These are phyloP conservation scores for Notiomystis cincta DNA, from an alignment of 2,113 vertebrate species.

Conservation along the genomic window DNA sequence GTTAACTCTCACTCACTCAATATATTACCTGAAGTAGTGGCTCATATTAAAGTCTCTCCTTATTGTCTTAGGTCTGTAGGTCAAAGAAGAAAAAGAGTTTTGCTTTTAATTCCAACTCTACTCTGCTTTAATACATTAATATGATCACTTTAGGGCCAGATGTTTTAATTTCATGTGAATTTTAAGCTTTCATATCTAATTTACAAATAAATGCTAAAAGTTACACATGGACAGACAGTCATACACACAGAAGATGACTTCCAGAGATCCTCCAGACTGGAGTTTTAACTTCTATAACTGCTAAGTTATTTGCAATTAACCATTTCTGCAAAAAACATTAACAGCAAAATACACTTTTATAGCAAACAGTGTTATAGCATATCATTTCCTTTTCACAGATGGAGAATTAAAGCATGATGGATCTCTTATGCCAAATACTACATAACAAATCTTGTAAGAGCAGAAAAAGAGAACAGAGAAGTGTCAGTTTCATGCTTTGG, in stretches of 20 bases:
- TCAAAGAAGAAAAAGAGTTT: background rate
- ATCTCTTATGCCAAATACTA: background rate
- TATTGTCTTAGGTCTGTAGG: background rate
- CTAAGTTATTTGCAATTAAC: background rate
- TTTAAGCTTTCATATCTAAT: background rate
- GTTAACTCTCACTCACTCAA: background rate
- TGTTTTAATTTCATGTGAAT: background rate
- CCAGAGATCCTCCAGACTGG: background rate
- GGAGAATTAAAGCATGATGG: background rate
- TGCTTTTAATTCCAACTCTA: background rate
- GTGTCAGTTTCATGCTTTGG: background rate
- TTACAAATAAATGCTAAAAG: background rate
- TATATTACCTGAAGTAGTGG: background rate
- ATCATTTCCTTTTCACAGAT: background rate
- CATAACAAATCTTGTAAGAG: background rate
- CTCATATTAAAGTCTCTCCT: background rate
- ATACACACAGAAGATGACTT: background rate
- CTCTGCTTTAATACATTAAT: background rate
- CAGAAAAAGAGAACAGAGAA: background rate
- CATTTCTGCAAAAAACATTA: background rate
- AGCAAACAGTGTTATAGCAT: background rate
- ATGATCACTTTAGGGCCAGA: background rate
- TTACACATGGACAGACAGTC: background rate
- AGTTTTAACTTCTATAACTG: background rate
- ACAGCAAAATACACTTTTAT: background rate